Conservation (phyloP, 2,888 invertebrate genomes). For the Aleiodes testaceus region DNA sequence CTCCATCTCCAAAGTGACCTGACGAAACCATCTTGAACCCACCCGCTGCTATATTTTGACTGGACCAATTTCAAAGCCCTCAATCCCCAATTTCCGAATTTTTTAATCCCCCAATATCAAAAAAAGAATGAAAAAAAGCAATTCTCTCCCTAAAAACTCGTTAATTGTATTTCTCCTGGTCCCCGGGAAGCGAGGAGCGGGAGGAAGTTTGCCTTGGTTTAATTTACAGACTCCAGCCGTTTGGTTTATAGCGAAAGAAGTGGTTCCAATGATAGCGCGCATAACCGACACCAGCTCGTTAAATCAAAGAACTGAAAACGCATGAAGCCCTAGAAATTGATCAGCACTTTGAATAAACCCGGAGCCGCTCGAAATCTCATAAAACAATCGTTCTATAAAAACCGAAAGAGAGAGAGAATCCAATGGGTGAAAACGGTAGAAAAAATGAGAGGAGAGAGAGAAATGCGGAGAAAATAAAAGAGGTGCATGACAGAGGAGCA, state of each 20-base stretch:
- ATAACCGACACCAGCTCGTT: constrained; percentile 70
- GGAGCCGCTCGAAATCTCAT: constrained; percentile 1
- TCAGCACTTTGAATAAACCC: constrained; percentile 7
- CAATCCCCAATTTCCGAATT: neutral
- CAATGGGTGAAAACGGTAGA: neutral
- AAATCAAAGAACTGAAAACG: constrained; percentile 62
- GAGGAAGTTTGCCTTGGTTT: constrained; percentile 43
- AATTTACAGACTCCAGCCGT: constrained; percentile 68
- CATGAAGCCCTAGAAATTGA: constrained; percentile 14
- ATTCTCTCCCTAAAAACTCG: constrained; percentile 62
- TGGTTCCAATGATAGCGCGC: constrained; percentile 57
- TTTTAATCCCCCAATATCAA: constrained; percentile 28
- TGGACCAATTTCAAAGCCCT: neutral
- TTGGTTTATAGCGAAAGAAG: constrained; percentile 65
- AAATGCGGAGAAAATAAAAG: constrained; percentile 30
- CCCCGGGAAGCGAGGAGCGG: constrained; percentile 17
- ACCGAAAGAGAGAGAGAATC: neutral
- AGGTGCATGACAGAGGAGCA: constrained; percentile 36
- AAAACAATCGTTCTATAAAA: constrained; percentile 26
- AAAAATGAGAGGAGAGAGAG: constrained; percentile 2
- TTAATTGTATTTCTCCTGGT: constrained; percentile 68
- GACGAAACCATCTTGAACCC: neutral
- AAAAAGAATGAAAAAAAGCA: constrained; percentile 44
- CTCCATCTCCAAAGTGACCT: neutral
- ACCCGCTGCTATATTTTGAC: constrained; percentile 27